Conservation (phyloP, 1,140 invertebrate genomes). For the Laupala kohalensis region DNA sequence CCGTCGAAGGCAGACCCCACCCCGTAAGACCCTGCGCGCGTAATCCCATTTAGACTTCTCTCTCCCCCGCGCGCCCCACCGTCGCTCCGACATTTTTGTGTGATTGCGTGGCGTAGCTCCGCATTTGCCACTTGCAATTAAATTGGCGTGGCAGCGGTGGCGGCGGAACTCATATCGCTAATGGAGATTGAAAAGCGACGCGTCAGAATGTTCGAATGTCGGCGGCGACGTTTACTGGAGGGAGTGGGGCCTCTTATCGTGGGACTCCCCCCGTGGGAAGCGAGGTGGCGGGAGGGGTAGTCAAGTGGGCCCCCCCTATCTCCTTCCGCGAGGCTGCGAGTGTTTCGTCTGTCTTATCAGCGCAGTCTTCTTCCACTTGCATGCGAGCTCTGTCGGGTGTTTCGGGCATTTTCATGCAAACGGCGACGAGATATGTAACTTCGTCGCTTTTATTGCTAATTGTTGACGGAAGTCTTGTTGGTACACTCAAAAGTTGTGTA, state of each 20-base stretch:
- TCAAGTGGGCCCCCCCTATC: not conserved
- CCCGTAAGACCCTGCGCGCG: not conserved
- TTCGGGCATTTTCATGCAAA: too few relatives aligned
- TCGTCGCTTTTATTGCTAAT: too few relatives aligned
- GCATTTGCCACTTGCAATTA: not conserved
- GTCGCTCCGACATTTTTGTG: not conserved
- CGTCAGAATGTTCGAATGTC: not conserved
- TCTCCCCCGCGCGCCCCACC: not conserved
- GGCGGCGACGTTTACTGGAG: too few relatives aligned
- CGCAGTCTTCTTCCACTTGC: too few relatives aligned
- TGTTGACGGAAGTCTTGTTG: too few relatives aligned
- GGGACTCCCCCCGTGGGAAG: not conserved
- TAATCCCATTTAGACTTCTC: not conserved
- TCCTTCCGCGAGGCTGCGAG: too few relatives aligned
- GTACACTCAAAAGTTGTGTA: too few relatives aligned
- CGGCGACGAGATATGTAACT: too few relatives aligned
- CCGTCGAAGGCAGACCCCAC: too few relatives aligned
- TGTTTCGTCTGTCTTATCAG: too few relatives aligned
- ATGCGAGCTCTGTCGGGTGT: too few relatives aligned
- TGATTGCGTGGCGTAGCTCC: not conserved
- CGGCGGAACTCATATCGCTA: slow-evolving; percentile 6
- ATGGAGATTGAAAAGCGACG: slow-evolving; percentile 8
- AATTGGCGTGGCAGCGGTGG: slow-evolving; percentile 3
- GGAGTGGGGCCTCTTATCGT: too few relatives aligned
- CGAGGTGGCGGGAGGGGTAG: not conserved